Conservation (phyloP, 2,113 vertebrate genomes). For the Oreotrochilus melanogaster region DNA sequence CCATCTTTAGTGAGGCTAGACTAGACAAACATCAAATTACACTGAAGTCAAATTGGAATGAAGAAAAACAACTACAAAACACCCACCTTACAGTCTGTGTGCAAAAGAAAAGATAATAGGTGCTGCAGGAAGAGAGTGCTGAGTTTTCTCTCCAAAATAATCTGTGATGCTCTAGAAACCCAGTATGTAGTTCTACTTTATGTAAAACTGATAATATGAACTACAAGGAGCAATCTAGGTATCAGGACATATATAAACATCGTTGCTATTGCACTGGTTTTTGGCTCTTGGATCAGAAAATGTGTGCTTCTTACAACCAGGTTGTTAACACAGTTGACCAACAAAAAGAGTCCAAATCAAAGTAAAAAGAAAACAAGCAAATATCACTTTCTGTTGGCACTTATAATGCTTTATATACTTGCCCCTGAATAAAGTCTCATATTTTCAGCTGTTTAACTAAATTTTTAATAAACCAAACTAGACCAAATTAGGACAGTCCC, state of each 20-base stretch:
- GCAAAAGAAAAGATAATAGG: neutral
- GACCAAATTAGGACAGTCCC: neutral
- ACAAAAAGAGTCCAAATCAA: neutral
- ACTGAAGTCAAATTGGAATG: neutral
- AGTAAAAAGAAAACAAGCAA: neutral
- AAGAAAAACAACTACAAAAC: neutral
- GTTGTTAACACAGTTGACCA: neutral
- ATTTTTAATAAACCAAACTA: neutral
- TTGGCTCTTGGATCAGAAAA: neutral
- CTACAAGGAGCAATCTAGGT: neutral
- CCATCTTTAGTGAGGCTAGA: neutral
- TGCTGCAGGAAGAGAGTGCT: neutral
- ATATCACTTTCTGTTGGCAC: neutral
- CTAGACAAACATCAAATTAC: neutral
- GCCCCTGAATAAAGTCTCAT: neutral
- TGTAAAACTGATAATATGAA: neutral
- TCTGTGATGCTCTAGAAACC: neutral
- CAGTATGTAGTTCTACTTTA: neutral
- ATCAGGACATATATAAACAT: neutral
- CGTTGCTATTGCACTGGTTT: neutral
- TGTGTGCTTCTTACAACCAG: neutral
- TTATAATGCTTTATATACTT: neutral
- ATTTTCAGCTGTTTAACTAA: neutral
- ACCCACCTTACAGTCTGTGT: neutral
- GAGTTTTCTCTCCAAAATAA: neutral